These are phyloP conservation scores for Hydropsyche tenuis DNA, from an alignment of 1,140 invertebrate genomes.

Conservation along the genomic window DNA sequence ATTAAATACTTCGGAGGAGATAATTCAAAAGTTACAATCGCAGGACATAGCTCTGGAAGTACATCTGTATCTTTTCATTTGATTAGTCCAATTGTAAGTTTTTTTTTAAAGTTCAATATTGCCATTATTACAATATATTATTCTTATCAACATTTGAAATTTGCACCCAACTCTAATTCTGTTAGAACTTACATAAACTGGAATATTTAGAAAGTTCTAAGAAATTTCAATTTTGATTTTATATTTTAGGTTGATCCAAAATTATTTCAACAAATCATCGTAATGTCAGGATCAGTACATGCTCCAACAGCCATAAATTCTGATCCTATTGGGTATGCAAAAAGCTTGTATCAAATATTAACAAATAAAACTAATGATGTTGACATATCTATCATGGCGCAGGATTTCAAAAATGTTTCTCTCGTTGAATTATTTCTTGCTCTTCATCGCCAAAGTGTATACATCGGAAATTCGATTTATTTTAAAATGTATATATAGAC, in stretches of 20 bases:
- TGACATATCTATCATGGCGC: slow-evolving; percentile 25
- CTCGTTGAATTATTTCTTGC: slow-evolving; percentile 29
- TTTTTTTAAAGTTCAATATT: background rate
- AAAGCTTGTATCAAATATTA: background rate
- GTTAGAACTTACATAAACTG: too few relatives aligned
- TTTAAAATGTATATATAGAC: too few relatives aligned
- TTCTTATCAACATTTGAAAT: too few relatives aligned
- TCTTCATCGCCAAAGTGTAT: background rate
- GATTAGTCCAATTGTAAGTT: slow-evolving; percentile 51
- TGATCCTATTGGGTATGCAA: slow-evolving; percentile 17
- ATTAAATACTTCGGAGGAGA: slow-evolving; percentile 49
- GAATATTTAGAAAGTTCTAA: too few relatives aligned
- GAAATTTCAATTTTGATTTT: too few relatives aligned
- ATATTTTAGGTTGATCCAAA: background rate
- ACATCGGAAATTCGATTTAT: too few relatives aligned
- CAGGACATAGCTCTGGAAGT: slow-evolving; percentile 46
- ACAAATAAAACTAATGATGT: slow-evolving; percentile 21
- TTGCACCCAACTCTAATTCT: too few relatives aligned
- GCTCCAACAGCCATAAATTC: slow-evolving; percentile 30
- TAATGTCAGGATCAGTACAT: slow-evolving; percentile 38
- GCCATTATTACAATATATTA: too few relatives aligned
- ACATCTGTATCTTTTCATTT: slow-evolving; percentile 51
- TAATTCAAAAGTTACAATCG: slow-evolving; percentile 45
- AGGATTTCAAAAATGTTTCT: slow-evolving; percentile 37
- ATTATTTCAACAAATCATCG: slow-evolving; percentile 43